Evolutionary conservation across 2,113 vertebrate species (phyloP).

Genomic region (Rhinoderma darwinii): DNA sequence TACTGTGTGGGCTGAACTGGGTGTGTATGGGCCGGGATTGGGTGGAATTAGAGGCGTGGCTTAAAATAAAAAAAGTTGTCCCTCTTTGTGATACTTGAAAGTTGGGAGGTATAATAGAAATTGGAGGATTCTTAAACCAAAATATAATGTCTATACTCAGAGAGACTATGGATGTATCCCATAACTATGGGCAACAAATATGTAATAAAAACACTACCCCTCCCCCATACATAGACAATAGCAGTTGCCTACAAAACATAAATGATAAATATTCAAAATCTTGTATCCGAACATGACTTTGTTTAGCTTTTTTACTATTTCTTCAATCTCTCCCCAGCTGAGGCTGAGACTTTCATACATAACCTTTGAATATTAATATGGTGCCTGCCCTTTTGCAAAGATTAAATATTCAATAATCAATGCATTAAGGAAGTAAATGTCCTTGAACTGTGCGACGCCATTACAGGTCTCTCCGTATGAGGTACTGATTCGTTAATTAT

Average conservation of each 20-base stretch:
- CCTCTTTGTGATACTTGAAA: no score
- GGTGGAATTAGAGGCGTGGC: no score
- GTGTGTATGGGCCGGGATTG: no score
- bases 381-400: slow-evolving; percentile 19
- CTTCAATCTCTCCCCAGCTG: not conserved
- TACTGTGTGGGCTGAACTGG: no score
- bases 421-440: slow-evolving; percentile 36
- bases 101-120: no score
- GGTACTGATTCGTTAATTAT: slow-evolving; percentile 25
- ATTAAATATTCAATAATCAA: slow-evolving; percentile 47
- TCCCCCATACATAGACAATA: not conserved
- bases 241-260: not conserved
- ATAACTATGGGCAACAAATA: not conserved
- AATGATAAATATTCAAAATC: not conserved
- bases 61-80: no score
- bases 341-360: slow-evolving; percentile 4
- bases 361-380: slow-evolving; percentile 34
- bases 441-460: slow-evolving; percentile 1
- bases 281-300: not conserved
- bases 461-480: not conserved
- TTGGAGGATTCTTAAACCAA: no score
- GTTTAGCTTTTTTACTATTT: not conserved
- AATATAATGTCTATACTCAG: no score
- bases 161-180: not conserved
- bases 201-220: not conserved